A percentile compares a stretch with the other conserved stretches of the same genome.
phyloP scores from a whole-genome alignment of 1,140 invertebrate species.

The Limonius californicus region DNA sequence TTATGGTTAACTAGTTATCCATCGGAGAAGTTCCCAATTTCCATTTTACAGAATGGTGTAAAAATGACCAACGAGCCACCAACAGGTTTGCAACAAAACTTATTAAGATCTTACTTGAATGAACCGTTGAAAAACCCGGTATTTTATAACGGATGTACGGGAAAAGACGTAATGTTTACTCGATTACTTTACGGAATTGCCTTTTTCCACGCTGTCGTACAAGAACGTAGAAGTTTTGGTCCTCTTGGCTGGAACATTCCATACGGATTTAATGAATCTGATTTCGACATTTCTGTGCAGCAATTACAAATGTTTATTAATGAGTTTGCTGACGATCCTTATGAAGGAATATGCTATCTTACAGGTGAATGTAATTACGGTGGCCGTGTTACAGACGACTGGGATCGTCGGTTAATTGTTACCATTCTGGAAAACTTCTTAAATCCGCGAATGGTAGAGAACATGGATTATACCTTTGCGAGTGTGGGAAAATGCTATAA shows the following conservation, averaged over 20 bases:
- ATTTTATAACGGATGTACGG: conserved; percentile 63
- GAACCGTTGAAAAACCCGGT: conserved; percentile 72
- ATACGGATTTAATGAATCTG: conserved; percentile 94
- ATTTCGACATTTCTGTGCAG: conserved; percentile 85
- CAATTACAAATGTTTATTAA: conserved; percentile 75
- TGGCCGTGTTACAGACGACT: conserved; percentile 89
- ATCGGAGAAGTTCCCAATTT: conserved; percentile 79
- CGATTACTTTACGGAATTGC: conserved; percentile 83
- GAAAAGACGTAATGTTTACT: conserved; percentile 69
- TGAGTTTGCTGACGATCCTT: conserved; percentile 73
- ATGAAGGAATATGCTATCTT: conserved; percentile 83
- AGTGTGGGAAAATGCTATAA: conserved; percentile 55
- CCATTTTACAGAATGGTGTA: conserved; percentile 82
- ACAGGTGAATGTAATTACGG: conserved; percentile 96
- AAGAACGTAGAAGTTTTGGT: conserved; percentile 89
- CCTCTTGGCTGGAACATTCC: conserved; percentile 92
- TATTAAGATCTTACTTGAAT: conserved; percentile 76
- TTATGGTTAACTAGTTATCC: conserved; percentile 93
- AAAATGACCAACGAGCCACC: conserved; percentile 96
- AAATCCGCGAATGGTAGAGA: conserved; percentile 62
- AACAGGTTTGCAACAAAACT: conserved; percentile 80
- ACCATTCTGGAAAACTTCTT: conserved; percentile 81
- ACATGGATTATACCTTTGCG: conserved; percentile 57
- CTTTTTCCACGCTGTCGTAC: conserved; percentile 91
- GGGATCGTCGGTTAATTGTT: conserved; percentile 80